Evolutionary conservation across 2,888 invertebrate species (phyloP).

Genomic region (Agrotis puta): DNA sequence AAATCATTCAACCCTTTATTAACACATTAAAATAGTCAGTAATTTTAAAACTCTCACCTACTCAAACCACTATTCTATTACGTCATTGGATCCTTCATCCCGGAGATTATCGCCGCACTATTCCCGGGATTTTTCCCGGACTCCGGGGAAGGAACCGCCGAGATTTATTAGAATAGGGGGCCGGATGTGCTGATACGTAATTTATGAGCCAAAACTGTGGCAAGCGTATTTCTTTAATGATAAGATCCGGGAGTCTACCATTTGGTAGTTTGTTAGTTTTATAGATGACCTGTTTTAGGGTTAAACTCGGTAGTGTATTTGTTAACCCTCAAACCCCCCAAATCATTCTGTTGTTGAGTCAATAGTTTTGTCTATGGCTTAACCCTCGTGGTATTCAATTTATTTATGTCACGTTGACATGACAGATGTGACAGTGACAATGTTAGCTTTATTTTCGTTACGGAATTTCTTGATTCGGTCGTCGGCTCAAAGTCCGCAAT

Average conservation of each 20-base stretch:
- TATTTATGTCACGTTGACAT: too few relatives aligned
- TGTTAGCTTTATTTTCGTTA: too few relatives aligned
- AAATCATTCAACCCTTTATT: neutral
- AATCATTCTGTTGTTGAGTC: neutral
- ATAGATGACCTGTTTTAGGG: conserved; percentile 48
- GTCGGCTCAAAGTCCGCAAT: too few relatives aligned
- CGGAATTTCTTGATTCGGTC: too few relatives aligned
- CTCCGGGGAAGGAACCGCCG: conserved; percentile 63
- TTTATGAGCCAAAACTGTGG: conserved; percentile 78
- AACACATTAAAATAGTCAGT: conserved; percentile 1
- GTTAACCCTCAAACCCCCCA: conserved; percentile 4
- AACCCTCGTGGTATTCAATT: too few relatives aligned
- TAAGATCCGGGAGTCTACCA: conserved; percentile 67
- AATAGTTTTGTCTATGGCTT: too few relatives aligned
- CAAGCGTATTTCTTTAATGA: conserved; percentile 78
- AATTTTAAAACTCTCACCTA: conserved; percentile 34
- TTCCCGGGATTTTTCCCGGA: conserved; percentile 60
- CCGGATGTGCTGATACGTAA: conserved; percentile 78
- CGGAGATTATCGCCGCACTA: conserved; percentile 66
- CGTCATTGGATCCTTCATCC: conserved; percentile 52
- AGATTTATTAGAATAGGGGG: conserved; percentile 74
- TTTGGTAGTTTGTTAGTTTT: conserved; percentile 53
- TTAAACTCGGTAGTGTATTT: conserved; percentile 27
- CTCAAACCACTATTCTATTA: conserved; percentile 60
- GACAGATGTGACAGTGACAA: too few relatives aligned